phyloP scores from a whole-genome alignment of 2,113 vertebrate species.

The Oncorhynchus tshawytscha region DNA sequence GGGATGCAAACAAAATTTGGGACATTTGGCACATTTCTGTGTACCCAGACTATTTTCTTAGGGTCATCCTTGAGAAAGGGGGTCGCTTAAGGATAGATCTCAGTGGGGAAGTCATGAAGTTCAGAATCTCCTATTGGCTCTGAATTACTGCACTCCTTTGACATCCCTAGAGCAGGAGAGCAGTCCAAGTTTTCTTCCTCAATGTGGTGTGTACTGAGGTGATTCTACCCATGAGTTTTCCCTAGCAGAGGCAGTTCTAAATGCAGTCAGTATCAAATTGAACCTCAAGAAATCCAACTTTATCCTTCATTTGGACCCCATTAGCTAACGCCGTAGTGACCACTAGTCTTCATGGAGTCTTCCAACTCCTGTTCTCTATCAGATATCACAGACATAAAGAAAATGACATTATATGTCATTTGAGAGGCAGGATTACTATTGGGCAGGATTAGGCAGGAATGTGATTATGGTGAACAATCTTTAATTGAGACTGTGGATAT shows the following conservation, averaged over 20 bases:
- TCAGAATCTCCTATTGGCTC: neutral
- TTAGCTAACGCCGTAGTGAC: too few species aligned
- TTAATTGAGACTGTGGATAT: too few species aligned
- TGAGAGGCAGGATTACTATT: too few species aligned
- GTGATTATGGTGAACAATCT: too few species aligned
- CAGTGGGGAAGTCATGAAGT: neutral
- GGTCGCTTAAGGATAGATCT: constrained; percentile 23
- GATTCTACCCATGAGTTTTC: neutral
- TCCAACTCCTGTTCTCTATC: too few species aligned
- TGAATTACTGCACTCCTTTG: neutral
- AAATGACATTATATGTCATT: too few species aligned
- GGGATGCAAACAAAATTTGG: constrained; percentile 19
- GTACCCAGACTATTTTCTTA: constrained; percentile 16
- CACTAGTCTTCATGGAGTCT: too few species aligned
- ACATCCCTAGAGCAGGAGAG: too few species aligned
- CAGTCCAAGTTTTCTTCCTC: neutral
- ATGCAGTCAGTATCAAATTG: neutral
- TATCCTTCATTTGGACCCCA: too few species aligned
- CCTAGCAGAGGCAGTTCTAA: neutral
- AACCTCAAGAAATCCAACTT: neutral
- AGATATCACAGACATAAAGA: too few species aligned
- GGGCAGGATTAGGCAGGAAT: too few species aligned
- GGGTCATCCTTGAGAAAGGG: constrained; percentile 8
- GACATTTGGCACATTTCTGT: constrained; percentile 8
- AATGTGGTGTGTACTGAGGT: neutral